Base-by-base conservation (phyloP, 1,140 invertebrate genomes). In the Amphibalanus amphitrite region DNA sequence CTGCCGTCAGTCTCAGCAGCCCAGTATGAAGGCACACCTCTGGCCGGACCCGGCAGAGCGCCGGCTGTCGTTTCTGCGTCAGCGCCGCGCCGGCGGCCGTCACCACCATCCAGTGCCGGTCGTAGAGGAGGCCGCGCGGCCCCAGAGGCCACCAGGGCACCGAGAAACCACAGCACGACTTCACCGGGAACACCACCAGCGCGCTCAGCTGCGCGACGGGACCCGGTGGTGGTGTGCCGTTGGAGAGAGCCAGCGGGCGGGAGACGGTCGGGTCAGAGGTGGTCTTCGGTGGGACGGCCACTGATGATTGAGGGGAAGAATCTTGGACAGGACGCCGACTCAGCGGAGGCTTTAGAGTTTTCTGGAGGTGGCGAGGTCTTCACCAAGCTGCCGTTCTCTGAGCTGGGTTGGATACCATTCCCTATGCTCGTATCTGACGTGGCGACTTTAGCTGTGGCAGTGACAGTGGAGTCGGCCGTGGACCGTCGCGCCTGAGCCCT, bases 121-220 rank as follows among this genome's bases (percentile, higher is more conserved):
- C 95, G 79, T 90, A 95, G 76, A 88, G 81, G 26, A 98, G 82
- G 0, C 94, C 94, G 76, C 85, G 87, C 0, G 77, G 74, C 29
- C 85, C 86, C 40, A 95, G 79, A 59, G 82, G 81, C 92, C 93
- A 96, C n/a, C 80, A 80, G 28, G 73, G 75, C 28, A 83, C 78
- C 71, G 81, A 75, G 69, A 91, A 82, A 79, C 87, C 84, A 74
- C 84, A 90, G 82, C 94, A 97, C 0, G 95, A 97, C 82, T 98
- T 98, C 1, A 98, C 85, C 1, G 95, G 95, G 82, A 92, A 98
- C 69, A 97, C 82, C 77, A 87, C 90, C 70, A 97, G 87, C 77
- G 88, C 82, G 28, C 83, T 78, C 25, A 86, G 75, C 47, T 20
- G 47, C 47, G 47, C 13, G 17, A 8, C 47, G n/a, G 65, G n/a